Base-by-base conservation (phyloP, 2,888 invertebrate genomes). In the Octonoba sinensis region DNA sequence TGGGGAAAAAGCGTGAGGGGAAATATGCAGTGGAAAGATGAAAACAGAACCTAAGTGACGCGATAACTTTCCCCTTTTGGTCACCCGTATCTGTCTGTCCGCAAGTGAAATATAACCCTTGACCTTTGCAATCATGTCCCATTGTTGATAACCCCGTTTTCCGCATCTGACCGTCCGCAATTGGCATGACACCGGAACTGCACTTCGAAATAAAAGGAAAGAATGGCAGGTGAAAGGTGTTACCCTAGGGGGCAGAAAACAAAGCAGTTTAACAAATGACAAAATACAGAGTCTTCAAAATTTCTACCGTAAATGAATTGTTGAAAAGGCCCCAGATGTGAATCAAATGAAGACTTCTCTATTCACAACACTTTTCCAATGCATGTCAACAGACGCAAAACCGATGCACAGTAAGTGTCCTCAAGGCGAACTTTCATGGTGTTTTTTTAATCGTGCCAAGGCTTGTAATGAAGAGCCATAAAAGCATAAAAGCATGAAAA, bases 171-270 rank as follows among this genome's bases (percentile, higher is more conserved):
- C n/a, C n/a, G n/a, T n/a, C n/a, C n/a, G n/a, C n/a, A n/a, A n/a
- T n/a, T n/a, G n/a, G n/a, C n/a, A n/a, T n/a, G n/a, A n/a, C n/a
- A n/a, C n/a, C n/a, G 57, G 73, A 24, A 73, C 64, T 47, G 74
- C 27, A n/a, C 22, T 75, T 11, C 20, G 57, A 36, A 47, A 67
- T 36, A 18, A 13, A 20, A 67, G 59, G n/a, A 67, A 57, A 18
- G 75, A 59, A 8, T 67, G 27, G 27, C 20, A 59, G 1, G n/a
- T 36, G 18, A 59, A 59, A 47, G 66, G 75, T 12, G 51, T 75
- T 12, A 67, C 67, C 6, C 22, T 75, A 24, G 75, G 75, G 18
- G 67, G 67, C 1, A 59, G 22, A 59, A 49, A 59, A 6, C 44
- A 73, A 16, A 51, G 73, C 3, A 73, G 64, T 24, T n/a, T 70